phyloP scores from a whole-genome alignment of 2,113 vertebrate species.

The Trochalopteron elliotii region DNA sequence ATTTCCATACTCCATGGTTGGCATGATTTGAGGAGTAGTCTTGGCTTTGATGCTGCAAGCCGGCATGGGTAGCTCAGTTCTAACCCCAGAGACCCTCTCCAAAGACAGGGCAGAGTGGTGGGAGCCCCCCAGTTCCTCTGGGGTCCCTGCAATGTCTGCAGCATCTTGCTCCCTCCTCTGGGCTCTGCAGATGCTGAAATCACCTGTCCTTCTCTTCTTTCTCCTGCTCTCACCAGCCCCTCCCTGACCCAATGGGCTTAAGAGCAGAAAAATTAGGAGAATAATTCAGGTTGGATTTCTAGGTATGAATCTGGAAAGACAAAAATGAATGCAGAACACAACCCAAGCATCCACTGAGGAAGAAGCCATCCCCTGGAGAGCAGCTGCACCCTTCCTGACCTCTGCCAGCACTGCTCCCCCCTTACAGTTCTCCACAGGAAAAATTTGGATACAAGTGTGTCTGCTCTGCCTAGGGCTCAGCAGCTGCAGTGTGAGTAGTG shows the following conservation, averaged over 20 bases:
- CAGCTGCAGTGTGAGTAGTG: not conserved
- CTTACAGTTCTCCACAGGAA: not conserved
- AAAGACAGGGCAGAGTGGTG: not conserved
- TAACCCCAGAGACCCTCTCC: not conserved
- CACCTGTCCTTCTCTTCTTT: not conserved
- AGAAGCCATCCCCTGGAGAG: not conserved
- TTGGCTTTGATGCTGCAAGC: rapidly evolving
- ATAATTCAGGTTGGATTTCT: not conserved
- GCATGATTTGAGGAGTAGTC: not conserved
- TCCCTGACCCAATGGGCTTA: not conserved
- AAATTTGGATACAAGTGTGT: not conserved
- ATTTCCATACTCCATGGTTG: not conserved
- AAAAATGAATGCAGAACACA: not conserved
- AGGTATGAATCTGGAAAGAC: not conserved
- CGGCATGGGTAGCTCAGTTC: not conserved
- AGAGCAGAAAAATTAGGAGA: not conserved
- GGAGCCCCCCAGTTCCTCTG: not conserved
- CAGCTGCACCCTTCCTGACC: not conserved
- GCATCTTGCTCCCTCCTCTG: not conserved
- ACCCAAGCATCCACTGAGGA: not conserved
- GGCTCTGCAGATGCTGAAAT: not conserved
- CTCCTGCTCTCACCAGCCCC: not conserved
- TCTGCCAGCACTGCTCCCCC: not conserved
- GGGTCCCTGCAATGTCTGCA: not conserved
- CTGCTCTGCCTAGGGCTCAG: not conserved